Base-by-base conservation (phyloP, 2,113 vertebrate genomes). In the Neopipo cinnamomea region DNA sequence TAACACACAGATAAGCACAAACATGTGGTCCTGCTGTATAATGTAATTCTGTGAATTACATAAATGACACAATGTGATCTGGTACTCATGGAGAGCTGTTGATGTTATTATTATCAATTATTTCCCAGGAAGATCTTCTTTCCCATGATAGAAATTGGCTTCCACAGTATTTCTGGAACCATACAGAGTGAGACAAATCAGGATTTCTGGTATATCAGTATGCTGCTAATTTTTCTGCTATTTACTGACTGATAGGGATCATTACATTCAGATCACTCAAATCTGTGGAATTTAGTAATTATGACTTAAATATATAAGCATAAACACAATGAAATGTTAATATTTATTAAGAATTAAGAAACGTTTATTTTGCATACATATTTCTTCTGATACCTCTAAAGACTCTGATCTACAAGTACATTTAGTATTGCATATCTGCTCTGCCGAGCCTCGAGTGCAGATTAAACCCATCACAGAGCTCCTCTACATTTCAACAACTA, bases 81-180 rank as follows among this genome's bases (percentile, higher is more conserved):
- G 91, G 88, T 77, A 71, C 42, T 53, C 53, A 11, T 53, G 87
- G 63, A 93, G 93, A 89, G n/a, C 0, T 8, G 3, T 2, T 16
- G 44, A 56, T 89, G 55, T 24, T 33, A 20, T 93, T 83, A 95
- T 71, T 92, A 95, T 46, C 95, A 89, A 28, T 46, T 65, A 96
- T 86, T 97, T 95, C 97, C 96, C 56, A 42, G 39, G 35, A 87
- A 93, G 81, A 82, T 88, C 30, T 30, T 94, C 92, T 77, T 49
- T 85, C 94, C 94, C 47, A 25, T 59, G 73, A 52, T 2, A 90
- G 91, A 92, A 96, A 91, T 67, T 76, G 63, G 84, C 88, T 97
- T 62, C 86, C 80, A 6, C 2, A 31, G 18, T 31, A 73, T 61
- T 79, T 95, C 81, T 95, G 88, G 75, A 85, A 86, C 76, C 58